Base-by-base conservation (phyloP, 2,113 vertebrate species). In the Pandion haliaetus region DNA sequence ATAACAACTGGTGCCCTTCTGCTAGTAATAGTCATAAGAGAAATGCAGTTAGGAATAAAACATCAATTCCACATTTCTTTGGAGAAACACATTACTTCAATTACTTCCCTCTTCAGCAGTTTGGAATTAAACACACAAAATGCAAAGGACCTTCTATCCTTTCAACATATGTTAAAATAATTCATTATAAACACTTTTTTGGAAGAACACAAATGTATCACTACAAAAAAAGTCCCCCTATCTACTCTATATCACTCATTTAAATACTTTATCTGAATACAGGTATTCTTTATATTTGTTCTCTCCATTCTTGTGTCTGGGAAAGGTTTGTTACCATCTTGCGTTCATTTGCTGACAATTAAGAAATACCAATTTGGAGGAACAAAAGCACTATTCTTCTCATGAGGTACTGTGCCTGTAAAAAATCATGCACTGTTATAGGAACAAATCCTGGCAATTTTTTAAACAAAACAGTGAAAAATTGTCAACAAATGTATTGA, bases 301-400 rank as follows among this genome's bases (percentile, higher is more conserved):
- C 17, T 54, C 63, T 83, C 36, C 17, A 18, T 72, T 81, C 14
- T 91, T 63, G 20, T 55, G 54, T 31, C 55, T 73, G 71, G 82
- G 61, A 90, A 79, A 59, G 36, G 54, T 61, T 58, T 63, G 5
- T 93, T 90, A 65, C 59, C 86, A 82, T 94, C 90, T 94, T 97
- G 92, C 38, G 80, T 76, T 94, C 76, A 79, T 97, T 97, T 97
- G 88, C 42, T 70, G 82, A 90, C 36, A 78, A 66, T 86, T 54
- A 28, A 74, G 82, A 92, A 86, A 62, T 38, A 72, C 45, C 62
- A 83, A 19, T 89, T 82, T 61, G 47, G 45, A 86, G 55, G 58
- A 97, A 94, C 40, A 96, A 94, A 97, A 93, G 34, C 62, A n/a
- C 45, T 76, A 3, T 61, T 95, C 49, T 95, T 85, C 69, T 92